A percentile compares a stretch with the other conserved stretches of the same genome.
Evolutionary conservation across 2,797 vertebrate species (phyloP).

Genomic region (Rhynchotus rufescens): DNA sequence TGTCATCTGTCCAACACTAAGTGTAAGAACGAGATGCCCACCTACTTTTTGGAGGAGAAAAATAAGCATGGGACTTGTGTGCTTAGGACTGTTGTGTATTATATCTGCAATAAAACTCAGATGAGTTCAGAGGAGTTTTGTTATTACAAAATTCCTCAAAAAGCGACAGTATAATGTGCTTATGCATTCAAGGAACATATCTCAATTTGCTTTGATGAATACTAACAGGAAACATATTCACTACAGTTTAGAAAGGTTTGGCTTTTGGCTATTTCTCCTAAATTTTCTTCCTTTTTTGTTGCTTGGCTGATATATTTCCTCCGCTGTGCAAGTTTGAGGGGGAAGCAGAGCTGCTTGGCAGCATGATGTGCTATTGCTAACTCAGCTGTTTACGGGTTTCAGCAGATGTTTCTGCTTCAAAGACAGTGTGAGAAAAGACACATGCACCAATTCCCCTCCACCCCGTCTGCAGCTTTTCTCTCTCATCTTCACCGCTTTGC

Average conservation of each 20-base stretch:
- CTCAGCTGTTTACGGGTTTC: slow-evolving; percentile 65
- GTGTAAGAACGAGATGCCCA: not conserved
- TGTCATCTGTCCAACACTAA: not conserved
- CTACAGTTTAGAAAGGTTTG: slow-evolving; percentile 49
- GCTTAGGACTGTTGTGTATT: not conserved
- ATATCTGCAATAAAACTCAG: not conserved
- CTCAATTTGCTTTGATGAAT: slow-evolving; percentile 7
- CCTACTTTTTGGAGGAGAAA: not conserved
- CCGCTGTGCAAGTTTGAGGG: slow-evolving; percentile 50
- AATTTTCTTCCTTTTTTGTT: slow-evolving; percentile 64
- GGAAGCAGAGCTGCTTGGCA: slow-evolving; percentile 61
- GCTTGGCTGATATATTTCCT: slow-evolving; percentile 75
- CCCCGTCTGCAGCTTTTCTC: slow-evolving; percentile 7
- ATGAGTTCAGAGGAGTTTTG: not conserved
- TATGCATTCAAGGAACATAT: not conserved
- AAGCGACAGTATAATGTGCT: not conserved
- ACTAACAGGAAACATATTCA: slow-evolving; percentile 62
- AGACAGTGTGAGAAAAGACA: slow-evolving; percentile 21
- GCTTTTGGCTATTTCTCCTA: slow-evolving; percentile 16
- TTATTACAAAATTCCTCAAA: slow-evolving; percentile 16
- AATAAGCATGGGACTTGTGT: not conserved
- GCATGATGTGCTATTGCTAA: slow-evolving; percentile 58
- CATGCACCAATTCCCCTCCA: not conserved
- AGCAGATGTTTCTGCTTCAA: slow-evolving; percentile 69
- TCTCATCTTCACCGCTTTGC: not conserved